phyloP scores from a whole-genome alignment of 2,113 vertebrate species.

The Tylochromis polylepis region DNA sequence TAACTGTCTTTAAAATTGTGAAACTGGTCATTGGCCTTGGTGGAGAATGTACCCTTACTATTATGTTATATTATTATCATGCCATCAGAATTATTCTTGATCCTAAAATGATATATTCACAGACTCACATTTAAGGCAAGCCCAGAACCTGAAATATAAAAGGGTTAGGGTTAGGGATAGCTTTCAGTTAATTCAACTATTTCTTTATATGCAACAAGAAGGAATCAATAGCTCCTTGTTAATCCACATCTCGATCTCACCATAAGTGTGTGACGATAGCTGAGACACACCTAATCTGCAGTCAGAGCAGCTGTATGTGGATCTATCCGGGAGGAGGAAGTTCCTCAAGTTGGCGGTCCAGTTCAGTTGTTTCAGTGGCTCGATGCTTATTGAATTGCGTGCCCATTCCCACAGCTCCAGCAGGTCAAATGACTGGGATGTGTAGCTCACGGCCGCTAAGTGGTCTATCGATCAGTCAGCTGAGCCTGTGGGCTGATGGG shows the following conservation, averaged over 20 bases:
- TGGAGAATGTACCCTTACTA: not conserved
- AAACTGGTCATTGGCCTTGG: not conserved
- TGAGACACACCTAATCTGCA: not conserved
- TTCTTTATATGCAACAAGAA: not conserved
- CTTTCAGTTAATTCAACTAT: not conserved
- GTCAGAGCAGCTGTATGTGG: not conserved
- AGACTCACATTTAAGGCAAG: not conserved
- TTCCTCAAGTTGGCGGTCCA: constrained; percentile 18
- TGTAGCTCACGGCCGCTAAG: constrained; percentile 53
- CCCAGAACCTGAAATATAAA: not conserved
- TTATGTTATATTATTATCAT: not conserved
- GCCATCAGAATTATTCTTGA: not conserved
- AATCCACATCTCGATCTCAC: not conserved
- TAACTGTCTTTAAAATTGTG: not conserved
- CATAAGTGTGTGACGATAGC: not conserved
- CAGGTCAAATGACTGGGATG: constrained; percentile 59
- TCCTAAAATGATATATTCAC: not conserved
- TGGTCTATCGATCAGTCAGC: constrained; percentile 50
- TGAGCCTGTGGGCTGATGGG: constrained; percentile 40
- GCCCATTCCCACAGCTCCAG: constrained; percentile 40
- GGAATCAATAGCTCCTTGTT: not conserved
- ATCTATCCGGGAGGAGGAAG: constrained; percentile 3
- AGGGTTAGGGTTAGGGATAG: no score
- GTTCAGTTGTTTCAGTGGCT: not conserved
- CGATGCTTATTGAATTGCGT: constrained; percentile 58